phyloP scores from a whole-genome alignment of 2,888 invertebrate genomes.

The Augochlorella aurata region DNA sequence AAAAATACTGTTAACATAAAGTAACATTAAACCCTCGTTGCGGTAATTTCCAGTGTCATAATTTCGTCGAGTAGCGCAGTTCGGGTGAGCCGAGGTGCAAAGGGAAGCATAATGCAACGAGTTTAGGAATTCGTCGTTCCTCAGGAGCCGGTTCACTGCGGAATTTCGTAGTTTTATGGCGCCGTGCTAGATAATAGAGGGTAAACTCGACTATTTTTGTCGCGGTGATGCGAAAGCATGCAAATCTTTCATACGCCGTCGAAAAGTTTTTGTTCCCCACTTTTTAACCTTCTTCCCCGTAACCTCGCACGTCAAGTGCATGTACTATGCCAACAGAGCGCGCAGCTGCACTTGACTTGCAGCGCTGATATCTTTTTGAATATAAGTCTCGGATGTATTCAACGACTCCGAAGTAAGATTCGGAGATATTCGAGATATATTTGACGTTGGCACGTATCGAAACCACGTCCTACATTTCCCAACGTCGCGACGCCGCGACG shows the following conservation, averaged over 20 bases:
- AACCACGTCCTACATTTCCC: slow-evolving; percentile 52
- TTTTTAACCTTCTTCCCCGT: slow-evolving; percentile 48
- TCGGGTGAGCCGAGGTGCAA: neutral
- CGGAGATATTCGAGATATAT: slow-evolving; percentile 55
- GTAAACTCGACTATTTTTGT: slow-evolving; percentile 1
- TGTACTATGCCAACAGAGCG: slow-evolving; percentile 43
- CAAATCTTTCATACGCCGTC: neutral
- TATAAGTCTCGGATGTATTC: slow-evolving; percentile 60
- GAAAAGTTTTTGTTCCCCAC: slow-evolving; percentile 19
- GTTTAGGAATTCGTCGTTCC: neutral
- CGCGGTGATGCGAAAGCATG: neutral
- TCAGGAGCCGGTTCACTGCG: neutral
- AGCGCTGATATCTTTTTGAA: slow-evolving; percentile 60
- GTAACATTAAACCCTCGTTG: neutral
- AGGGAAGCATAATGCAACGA: neutral
- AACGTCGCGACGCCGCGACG: slow-evolving; percentile 24
- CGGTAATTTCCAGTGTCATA: neutral
- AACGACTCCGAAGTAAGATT: slow-evolving; percentile 54
- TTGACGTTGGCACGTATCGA: slow-evolving; percentile 59
- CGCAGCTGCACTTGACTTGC: slow-evolving; percentile 64
- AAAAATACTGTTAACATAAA: no score
- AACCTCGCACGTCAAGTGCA: slow-evolving; percentile 50
- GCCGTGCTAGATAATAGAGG: neutral
- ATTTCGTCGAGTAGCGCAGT: neutral
- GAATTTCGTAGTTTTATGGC: neutral